These are phyloP conservation scores for Hyles euphorbiae DNA, from an alignment of 1,140 invertebrate genomes.

Conservation along the genomic window DNA sequence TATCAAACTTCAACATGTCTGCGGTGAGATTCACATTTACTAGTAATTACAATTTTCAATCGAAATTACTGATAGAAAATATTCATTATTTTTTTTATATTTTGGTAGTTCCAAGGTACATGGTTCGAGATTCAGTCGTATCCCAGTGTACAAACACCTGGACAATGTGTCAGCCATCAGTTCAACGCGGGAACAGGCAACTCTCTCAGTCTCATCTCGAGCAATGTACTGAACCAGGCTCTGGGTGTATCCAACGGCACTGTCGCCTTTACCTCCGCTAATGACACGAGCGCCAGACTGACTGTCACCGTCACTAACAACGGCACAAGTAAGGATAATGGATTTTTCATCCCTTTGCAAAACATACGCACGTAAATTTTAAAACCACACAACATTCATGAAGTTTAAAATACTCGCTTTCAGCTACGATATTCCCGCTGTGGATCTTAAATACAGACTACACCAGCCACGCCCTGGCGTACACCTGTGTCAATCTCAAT, in stretches of 20 bases:
- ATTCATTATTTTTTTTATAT: neutral
- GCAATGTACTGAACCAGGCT: slow-evolving; percentile 19
- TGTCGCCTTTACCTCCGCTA: slow-evolving; percentile 14
- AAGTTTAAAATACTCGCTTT: neutral
- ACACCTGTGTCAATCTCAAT: slow-evolving; percentile 42
- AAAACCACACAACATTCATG: too few relatives aligned
- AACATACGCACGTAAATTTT: too few relatives aligned
- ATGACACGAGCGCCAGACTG: slow-evolving; percentile 18
- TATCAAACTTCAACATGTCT: slow-evolving; percentile 39
- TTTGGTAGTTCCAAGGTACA: slow-evolving; percentile 43
- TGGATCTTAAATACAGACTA: slow-evolving; percentile 38
- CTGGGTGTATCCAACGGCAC: slow-evolving; percentile 11
- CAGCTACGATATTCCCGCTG: slow-evolving; percentile 12
- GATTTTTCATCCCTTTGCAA: neutral
- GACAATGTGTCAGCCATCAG: slow-evolving; percentile 47
- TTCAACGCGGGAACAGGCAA: slow-evolving; percentile 22
- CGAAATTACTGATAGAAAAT: too few relatives aligned
- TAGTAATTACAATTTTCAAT: neutral
- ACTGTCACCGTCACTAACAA: slow-evolving; percentile 6
- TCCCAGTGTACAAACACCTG: slow-evolving; percentile 40
- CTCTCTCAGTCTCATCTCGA: slow-evolving; percentile 21
- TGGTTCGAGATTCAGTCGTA: slow-evolving; percentile 54
- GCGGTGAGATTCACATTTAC: slow-evolving; percentile 22
- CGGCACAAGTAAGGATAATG: slow-evolving; percentile 8
- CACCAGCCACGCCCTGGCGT: slow-evolving; percentile 32